Conservation (phyloP, 1,140 invertebrate species). For the Tetramorium simillimum region DNA sequence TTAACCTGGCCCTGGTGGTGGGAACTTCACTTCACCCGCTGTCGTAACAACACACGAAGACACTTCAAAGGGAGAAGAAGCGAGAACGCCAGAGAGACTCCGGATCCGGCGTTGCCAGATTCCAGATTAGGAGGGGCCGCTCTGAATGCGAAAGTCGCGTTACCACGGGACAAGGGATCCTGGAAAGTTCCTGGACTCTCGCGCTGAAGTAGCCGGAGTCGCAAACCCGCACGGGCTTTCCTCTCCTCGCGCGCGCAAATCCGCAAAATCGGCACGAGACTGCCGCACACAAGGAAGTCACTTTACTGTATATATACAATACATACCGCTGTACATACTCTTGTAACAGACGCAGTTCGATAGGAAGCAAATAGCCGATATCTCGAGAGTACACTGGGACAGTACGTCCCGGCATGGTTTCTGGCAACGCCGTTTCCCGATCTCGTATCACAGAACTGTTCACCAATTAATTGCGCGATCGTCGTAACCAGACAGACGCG, state of each 20-base stretch:
- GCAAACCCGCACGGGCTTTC: constrained; percentile 5
- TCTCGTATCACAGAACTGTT: constrained; percentile 11
- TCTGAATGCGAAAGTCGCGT: background rate
- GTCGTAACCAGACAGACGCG: background rate
- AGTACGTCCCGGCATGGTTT: background rate
- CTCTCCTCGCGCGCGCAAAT: constrained; percentile 3
- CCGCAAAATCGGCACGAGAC: constrained; percentile 4
- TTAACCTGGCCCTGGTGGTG: constrained; percentile 73
- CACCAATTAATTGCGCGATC: constrained; percentile 48
- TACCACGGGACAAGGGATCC: background rate
- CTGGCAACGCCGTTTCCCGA: constrained; percentile 4
- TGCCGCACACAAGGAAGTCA: background rate
- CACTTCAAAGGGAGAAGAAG: background rate
- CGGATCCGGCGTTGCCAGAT: background rate
- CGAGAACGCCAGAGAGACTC: background rate
- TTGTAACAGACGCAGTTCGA: constrained; percentile 49
- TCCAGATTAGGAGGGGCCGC: background rate
- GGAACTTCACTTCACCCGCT: constrained; percentile 55
- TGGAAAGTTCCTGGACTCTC: constrained; percentile 23
- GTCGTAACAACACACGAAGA: background rate
- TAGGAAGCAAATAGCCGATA: constrained; percentile 22
- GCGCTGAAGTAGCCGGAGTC: constrained; percentile 12
- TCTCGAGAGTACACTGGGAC: constrained; percentile 7
- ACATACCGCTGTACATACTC: constrained; percentile 43
- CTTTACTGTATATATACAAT: constrained; percentile 19